Evolutionary conservation across 2,797 vertebrate species (phyloP).

Genomic region (Phyllotis vaccarum): DNA sequence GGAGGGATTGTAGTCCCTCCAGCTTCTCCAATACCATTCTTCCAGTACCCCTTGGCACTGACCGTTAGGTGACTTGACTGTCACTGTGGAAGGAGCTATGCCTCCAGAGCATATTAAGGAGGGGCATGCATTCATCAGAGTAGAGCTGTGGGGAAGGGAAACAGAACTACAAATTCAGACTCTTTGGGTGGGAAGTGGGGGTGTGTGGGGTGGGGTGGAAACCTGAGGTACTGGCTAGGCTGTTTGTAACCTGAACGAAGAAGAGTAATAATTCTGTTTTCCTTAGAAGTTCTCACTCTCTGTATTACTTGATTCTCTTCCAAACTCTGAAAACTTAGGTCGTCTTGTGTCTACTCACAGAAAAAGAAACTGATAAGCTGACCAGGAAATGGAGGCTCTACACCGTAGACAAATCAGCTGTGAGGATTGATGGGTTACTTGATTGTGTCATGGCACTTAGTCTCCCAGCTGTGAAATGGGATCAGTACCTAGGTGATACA

Average conservation of each 20-base stretch:
- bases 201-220: too few relatives aligned
- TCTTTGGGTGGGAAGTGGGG: too few relatives aligned
- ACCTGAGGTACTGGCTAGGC: background rate
- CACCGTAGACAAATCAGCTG: background rate
- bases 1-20: background rate
- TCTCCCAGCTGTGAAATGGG: background rate
- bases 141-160: background rate
- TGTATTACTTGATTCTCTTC: background rate
- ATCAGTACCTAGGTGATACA: background rate
- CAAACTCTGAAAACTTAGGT: background rate
- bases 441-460: constrained; percentile 15
- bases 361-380: background rate
- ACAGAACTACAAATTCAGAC: background rate
- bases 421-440: background rate
- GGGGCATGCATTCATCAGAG: background rate
- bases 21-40: background rate
- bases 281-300: background rate
- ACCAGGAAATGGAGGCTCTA: background rate
- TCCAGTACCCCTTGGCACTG: background rate
- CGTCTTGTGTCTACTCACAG: background rate
- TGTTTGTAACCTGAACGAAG: background rate
- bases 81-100: constrained; percentile 11
- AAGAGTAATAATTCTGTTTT: background rate
- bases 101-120: background rate
- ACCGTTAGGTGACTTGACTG: constrained; percentile 36